Evolutionary conservation across 2,113 vertebrate genomes (phyloP).

Genomic region (Okapia johnstoni): DNA sequence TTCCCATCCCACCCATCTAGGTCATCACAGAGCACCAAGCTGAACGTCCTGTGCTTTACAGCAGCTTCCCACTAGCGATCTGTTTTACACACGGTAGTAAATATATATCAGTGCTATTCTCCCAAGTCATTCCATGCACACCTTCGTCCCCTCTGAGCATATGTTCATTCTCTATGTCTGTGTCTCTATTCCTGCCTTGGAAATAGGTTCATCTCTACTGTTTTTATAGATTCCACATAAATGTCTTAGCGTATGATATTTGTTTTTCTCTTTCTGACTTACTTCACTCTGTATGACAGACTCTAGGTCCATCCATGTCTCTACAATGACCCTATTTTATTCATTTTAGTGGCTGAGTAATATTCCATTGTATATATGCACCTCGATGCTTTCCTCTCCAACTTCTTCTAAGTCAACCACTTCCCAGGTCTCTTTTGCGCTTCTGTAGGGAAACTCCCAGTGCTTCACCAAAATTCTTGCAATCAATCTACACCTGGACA

Average conservation of each 20-base stretch:
- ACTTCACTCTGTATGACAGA: no score
- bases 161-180: not conserved
- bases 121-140: not conserved
- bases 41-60: not conserved
- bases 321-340: not conserved
- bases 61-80: not conserved
- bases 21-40: not conserved
- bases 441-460: not conserved
- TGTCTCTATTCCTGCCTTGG: not conserved
- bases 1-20: not conserved
- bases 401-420: fast-evolving
- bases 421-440: not conserved
- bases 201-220: not conserved
- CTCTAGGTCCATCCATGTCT: not conserved
- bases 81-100: not conserved
- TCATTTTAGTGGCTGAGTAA: not conserved
- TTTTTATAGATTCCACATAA: not conserved
- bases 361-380: not conserved
- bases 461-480: not conserved
- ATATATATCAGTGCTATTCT: not conserved
- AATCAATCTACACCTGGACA: not conserved
- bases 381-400: not conserved
- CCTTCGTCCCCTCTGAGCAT: not conserved
- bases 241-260: not conserved
- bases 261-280: not conserved